Conservation (phyloP, 2,797 vertebrate species). For the Coilia nasus region DNA sequence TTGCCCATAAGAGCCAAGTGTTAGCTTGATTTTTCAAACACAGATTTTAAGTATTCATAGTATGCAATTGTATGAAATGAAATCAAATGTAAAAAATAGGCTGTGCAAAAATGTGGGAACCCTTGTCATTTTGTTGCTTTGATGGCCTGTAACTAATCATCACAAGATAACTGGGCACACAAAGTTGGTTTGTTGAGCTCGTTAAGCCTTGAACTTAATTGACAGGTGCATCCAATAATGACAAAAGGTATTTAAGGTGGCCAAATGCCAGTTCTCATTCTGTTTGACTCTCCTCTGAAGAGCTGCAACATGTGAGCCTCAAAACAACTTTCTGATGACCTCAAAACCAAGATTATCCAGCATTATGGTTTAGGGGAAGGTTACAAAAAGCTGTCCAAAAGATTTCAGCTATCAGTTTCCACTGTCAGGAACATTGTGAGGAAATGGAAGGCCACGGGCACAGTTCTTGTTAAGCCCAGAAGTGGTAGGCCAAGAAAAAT, state of each 20-base stretch:
- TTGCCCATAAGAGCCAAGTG: neutral
- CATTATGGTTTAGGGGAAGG: constrained; percentile 29
- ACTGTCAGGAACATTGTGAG: constrained; percentile 36
- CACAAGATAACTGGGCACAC: too few species aligned
- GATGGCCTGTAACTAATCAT: too few species aligned
- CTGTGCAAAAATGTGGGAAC: too few species aligned
- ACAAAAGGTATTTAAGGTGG: constrained; percentile 27
- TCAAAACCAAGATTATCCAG: constrained; percentile 30
- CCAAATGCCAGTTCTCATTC: constrained; percentile 24
- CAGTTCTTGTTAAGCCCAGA: constrained; percentile 30
- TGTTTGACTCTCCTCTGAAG: neutral
- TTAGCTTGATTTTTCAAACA: too few species aligned
- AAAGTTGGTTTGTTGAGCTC: neutral
- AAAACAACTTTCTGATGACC: constrained; percentile 36
- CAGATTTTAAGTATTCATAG: too few species aligned
- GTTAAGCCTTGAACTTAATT: neutral
- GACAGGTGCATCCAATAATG: constrained; percentile 36
- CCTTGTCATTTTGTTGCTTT: too few species aligned
- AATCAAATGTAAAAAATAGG: too few species aligned
- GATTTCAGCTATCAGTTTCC: constrained; percentile 35
- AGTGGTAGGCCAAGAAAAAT: constrained; percentile 39
- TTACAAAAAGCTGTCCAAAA: constrained; percentile 29
- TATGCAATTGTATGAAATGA: too few species aligned
- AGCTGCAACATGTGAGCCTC: neutral
- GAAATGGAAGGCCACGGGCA: constrained; percentile 25